Base-by-base conservation (phyloP, 2,888 invertebrate species). In the Leucoptera coffeella region DNA sequence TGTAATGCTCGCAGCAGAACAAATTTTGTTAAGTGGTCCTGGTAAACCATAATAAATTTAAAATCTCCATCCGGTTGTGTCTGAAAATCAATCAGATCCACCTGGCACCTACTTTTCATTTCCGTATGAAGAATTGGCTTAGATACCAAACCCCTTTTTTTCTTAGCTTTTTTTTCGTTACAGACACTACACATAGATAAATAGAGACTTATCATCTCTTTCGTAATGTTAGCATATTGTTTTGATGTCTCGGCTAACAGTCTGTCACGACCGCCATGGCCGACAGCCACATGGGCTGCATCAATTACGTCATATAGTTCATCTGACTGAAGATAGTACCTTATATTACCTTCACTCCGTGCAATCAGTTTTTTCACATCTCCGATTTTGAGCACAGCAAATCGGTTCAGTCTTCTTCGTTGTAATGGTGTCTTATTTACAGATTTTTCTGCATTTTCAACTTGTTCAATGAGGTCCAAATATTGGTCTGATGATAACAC, bases 21-120 rank as follows among this genome's bases (percentile, higher is more conserved):
- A 39, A 55, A 57, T 41, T 56, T 50, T n/a, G 53, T 56, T 1
- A 43, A 27, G n/a, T n/a, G n/a, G n/a, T n/a, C n/a, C n/a, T n/a
- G n/a, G n/a, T n/a, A n/a, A n/a, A n/a, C n/a, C n/a, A 32, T 29
- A 15, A 56, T 47, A 32, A 50, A 56, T 29, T 47, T 50, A 33
- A 31, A 47, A 14, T 41, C 29, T 11, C 34, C 33, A 38, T 55
- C 48, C 25, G 37, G 25, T 26, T 44, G 38, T 8, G 42, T 29
- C 31, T 55, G 46, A 34, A 50, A 34, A 34, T 55, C 49, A 17
- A 52, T 49, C 2, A 54, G 30, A 35, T 54, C 48, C 2, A 50
- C 48, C 40, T 51, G 47, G 27, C 49, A 49, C 20, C 48, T 31
- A 12, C 33, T 32, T 28, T 45, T 48, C 27, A 47, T 32, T 23